These are phyloP conservation scores for Elachura formosa DNA, from an alignment of 2,113 vertebrate species.

Conservation along the genomic window DNA sequence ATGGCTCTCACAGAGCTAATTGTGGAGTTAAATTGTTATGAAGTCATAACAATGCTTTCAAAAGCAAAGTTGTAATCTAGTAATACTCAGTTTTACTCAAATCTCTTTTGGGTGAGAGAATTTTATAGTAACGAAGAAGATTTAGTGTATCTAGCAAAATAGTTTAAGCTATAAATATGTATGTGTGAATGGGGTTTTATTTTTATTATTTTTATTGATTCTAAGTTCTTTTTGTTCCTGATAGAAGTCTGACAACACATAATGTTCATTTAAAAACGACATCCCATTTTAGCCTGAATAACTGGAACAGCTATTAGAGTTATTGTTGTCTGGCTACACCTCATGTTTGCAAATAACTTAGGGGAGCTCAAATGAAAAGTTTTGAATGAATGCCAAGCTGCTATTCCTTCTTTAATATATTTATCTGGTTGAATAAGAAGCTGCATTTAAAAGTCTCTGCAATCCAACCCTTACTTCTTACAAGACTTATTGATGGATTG, in stretches of 20 bases:
- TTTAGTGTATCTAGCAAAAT: neutral
- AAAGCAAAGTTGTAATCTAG: neutral
- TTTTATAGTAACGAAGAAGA: neutral
- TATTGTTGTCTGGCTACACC: constrained; percentile 5
- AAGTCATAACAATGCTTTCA: neutral
- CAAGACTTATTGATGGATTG: neutral
- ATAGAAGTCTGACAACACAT: neutral
- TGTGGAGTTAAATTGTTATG: neutral
- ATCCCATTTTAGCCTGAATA: constrained; percentile 7
- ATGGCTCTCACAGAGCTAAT: constrained; percentile 4
- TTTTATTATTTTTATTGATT: constrained; percentile 32
- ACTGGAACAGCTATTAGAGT: constrained; percentile 8
- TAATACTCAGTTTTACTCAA: neutral
- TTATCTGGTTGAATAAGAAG: neutral
- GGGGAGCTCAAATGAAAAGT: neutral
- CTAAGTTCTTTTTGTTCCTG: neutral
- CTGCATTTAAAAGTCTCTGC: neutral
- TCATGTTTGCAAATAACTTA: constrained; percentile 46
- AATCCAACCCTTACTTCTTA: neutral
- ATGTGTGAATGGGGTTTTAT: neutral
- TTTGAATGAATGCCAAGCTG: neutral
- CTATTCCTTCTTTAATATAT: constrained; percentile 5
- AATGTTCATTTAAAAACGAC: neutral
- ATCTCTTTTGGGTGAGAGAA: neutral
- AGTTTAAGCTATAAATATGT: constrained; percentile 6